Evolutionary conservation across 1,140 invertebrate species (phyloP).

Genomic region (Chlorops oryzae): DNA sequence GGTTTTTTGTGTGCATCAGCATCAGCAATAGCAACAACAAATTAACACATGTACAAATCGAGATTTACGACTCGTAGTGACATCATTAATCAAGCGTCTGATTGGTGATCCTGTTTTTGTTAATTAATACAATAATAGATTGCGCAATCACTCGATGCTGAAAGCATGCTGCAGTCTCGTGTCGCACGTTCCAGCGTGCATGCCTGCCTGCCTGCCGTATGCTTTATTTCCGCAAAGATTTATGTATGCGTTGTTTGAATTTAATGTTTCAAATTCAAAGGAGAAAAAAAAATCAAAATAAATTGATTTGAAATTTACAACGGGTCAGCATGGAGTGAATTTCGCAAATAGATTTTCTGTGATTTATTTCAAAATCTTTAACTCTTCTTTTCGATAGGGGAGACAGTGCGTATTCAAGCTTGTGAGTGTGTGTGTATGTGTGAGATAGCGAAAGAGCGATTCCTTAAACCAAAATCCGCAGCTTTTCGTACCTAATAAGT

Average conservation of each 20-base stretch:
- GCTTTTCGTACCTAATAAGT: constrained; percentile 20
- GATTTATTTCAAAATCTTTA: constrained; percentile 36
- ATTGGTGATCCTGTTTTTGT: constrained; percentile 50
- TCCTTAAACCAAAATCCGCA: constrained; percentile 12
- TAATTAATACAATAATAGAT: constrained; percentile 50
- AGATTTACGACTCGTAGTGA: constrained; percentile 48
- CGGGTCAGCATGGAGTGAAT: constrained; percentile 27
- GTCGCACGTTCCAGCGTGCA: constrained; percentile 12
- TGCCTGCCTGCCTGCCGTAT: background rate
- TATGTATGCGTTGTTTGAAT: constrained; percentile 11
- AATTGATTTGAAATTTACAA: constrained; percentile 44
- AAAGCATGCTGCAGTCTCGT: constrained; percentile 12
- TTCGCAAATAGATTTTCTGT: constrained; percentile 40
- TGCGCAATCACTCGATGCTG: constrained; percentile 22
- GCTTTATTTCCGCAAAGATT: too few relatives aligned
- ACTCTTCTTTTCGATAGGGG: too few relatives aligned
- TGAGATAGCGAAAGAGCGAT: constrained; percentile 31
- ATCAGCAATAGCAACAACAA: too few relatives aligned
- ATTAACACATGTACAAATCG: constrained; percentile 47
- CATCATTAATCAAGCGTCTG: constrained; percentile 49
- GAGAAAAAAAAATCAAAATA: constrained; percentile 14
- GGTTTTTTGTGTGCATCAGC: too few relatives aligned
- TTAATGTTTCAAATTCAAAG: constrained; percentile 22
- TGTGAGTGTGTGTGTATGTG: constrained; percentile 13
- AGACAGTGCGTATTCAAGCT: too few relatives aligned